Evolutionary conservation across 2,888 invertebrate species (phyloP).

Genomic region (Trichogramma evanescens): DNA sequence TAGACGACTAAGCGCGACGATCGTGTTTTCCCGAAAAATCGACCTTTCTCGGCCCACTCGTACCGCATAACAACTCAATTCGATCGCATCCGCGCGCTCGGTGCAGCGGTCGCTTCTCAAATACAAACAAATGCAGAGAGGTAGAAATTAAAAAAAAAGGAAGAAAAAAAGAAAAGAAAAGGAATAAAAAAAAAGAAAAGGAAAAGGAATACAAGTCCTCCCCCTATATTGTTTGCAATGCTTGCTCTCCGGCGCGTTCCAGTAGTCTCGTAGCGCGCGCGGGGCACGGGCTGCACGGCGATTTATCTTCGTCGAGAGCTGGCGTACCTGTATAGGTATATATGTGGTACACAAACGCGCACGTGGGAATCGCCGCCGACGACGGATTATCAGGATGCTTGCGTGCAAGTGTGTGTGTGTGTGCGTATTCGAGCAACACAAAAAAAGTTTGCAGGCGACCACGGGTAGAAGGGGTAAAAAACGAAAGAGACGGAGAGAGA

Average conservation of each 20-base stretch:
- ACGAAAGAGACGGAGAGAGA: not conserved
- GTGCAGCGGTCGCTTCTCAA: too few species aligned
- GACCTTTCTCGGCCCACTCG: too few species aligned
- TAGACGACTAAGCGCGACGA: too few species aligned
- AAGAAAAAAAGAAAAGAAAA: too few species aligned
- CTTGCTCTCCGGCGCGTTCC: slow-evolving; percentile 27
- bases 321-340: not conserved
- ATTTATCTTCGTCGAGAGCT: slow-evolving; percentile 20
- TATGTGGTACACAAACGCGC: not conserved
- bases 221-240: too few species aligned
- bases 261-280: slow-evolving; percentile 22
- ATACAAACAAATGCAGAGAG: too few species aligned
- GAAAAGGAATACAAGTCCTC: too few species aligned
- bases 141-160: too few species aligned
- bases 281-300: not conserved
- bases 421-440: not conserved
- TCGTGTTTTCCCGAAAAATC: too few species aligned
- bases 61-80: too few species aligned
- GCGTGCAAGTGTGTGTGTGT: not conserved
- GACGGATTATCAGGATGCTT: slow-evolving; percentile 23
- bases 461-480: not conserved
- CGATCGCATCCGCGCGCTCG: too few species aligned
- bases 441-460: not conserved
- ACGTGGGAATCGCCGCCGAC: slow-evolving; percentile 17
- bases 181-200: too few species aligned